Conservation (phyloP, 2,113 vertebrate species). For the Gracilinanus agilis region DNA sequence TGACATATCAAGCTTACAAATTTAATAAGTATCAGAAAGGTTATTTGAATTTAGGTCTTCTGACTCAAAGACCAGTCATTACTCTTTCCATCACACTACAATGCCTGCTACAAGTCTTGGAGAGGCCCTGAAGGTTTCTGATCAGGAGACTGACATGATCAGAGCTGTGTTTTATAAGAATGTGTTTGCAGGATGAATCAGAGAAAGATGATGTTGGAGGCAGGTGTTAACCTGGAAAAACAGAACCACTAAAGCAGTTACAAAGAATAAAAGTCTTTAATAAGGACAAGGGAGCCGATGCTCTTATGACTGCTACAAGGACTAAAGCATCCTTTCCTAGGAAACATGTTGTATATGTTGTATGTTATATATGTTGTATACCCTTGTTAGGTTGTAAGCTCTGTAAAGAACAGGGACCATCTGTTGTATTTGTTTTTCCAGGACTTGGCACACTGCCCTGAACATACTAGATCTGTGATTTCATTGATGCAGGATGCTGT, state of each 20-base stretch:
- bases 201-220: not conserved
- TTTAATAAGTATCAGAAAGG: not conserved
- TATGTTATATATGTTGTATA: not conserved
- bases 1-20: not conserved
- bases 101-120: not conserved
- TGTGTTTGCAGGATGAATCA: not conserved
- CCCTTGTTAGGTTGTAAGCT: not conserved
- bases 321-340: not conserved
- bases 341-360: not conserved
- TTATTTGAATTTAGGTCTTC: not conserved
- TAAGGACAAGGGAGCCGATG: too few relatives aligned
- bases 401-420: not conserved
- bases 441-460: not conserved
- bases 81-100: not conserved
- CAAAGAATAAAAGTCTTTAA: too few relatives aligned
- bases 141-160: not conserved
- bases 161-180: not conserved
- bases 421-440: not conserved
- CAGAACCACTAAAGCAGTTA: too few relatives aligned
- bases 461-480: not conserved
- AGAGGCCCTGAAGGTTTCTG: not conserved
- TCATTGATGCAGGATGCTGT: not conserved
- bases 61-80: not conserved
- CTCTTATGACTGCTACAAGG: not conserved
- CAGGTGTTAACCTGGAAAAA: too few relatives aligned